These are phyloP conservation scores for Peromyscus melanophrys DNA, from an alignment of 2,797 vertebrate species.

Conservation along the genomic window DNA sequence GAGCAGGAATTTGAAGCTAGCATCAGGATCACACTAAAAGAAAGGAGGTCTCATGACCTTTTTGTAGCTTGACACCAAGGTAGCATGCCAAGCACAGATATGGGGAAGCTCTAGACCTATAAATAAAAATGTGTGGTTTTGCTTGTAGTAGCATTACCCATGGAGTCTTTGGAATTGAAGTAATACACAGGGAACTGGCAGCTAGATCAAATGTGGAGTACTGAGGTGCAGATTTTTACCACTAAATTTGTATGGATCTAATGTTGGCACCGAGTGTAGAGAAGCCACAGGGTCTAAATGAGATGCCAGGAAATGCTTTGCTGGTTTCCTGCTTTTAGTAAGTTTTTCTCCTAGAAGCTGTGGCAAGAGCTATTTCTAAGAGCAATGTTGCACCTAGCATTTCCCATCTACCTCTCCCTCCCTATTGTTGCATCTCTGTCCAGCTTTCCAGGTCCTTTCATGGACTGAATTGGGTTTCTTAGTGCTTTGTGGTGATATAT, in stretches of 20 bases:
- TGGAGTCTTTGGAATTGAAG: neutral
- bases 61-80: neutral
- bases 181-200: neutral
- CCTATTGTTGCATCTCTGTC: neutral
- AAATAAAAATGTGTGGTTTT: conserved; percentile 11
- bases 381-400: neutral
- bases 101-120: neutral
- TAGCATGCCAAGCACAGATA: neutral
- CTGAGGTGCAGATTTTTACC: neutral
- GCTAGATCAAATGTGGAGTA: neutral
- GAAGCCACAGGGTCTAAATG: neutral
- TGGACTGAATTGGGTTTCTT: neutral
- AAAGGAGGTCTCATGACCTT: neutral
- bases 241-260: neutral
- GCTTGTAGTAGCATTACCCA: neutral
- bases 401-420: neutral
- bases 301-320: neutral
- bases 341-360: neutral
- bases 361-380: neutral
- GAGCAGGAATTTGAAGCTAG: neutral
- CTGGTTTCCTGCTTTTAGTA: neutral
- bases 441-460: neutral
- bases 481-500: neutral
- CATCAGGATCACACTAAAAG: neutral
- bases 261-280: neutral